Base-by-base conservation (phyloP, 1,140 invertebrate genomes). In the Chelonus insularis region DNA sequence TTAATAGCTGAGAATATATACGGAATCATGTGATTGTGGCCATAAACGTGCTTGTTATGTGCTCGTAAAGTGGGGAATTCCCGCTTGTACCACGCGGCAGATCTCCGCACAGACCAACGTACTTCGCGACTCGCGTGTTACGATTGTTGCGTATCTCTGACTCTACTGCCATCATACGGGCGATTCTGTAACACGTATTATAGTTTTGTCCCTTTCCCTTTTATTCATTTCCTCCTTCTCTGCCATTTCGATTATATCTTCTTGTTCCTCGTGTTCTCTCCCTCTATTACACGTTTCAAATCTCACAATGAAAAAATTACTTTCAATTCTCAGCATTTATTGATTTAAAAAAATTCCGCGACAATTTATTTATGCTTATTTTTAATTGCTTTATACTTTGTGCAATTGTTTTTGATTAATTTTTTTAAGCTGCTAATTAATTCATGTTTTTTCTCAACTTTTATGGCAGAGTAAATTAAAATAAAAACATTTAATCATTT, bases 11-110 rank as follows among this genome's bases (percentile, higher is more conserved):
- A 77, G 77, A 76, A 74, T 77, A 29, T 29, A 78, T 79, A 76
- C 76, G 69, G 70, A 71, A 70, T 77, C 75, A 78, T 77, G 77
- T 77, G 78, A 80, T 80, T 77, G 73, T 72, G 71, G 73, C 78
- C 77, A 80, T 82, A 82, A 82, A 81, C 77, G 78, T 75, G 77
- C 71, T 74, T 78, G 77, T 80, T 80, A 79, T 77, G 77, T 75
- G 77, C 78, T 81, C 78, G 78, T 81, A 80, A 81, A 81, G 67
- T 72, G 75, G 72, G 64, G 69, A 67, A 65, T 57, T 54, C 47
- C 32, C 39, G 55, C 29, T 29, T 54, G 36, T 47, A 18, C 56
- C 14, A 47, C 37, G 14, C 56, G 47, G 25, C 60, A 62, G 39
- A 45, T 14, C 14, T 39, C 63, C 57, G 51, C 52, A 34, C 20